Percentiles rank a stretch among this genome's conserved stretches.
phyloP scores from a whole-genome alignment of 2,113 vertebrate species.

The Cariama cristata region DNA sequence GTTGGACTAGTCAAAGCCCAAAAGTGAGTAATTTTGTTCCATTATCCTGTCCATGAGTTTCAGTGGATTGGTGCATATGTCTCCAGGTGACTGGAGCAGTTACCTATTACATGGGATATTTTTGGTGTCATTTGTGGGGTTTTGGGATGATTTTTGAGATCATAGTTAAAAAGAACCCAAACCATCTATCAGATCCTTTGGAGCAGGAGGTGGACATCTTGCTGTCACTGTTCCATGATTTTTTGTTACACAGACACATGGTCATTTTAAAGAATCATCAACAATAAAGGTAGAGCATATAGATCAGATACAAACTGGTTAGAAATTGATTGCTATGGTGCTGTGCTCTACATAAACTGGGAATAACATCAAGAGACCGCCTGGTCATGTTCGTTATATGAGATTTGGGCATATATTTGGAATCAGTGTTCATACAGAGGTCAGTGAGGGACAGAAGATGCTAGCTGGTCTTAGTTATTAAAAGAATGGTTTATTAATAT shows the following conservation, averaged over 20 bases:
- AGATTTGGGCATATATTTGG: background rate
- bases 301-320: background rate
- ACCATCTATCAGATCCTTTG: background rate
- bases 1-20: background rate
- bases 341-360: background rate
- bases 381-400: background rate
- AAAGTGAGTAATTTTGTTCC: background rate
- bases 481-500: conserved; percentile 4
- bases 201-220: background rate
- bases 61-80: background rate
- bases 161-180: background rate
- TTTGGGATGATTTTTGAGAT: background rate
- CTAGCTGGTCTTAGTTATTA: background rate
- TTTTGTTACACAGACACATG: background rate
- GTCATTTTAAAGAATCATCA: background rate
- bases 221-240: background rate
- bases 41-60: background rate
- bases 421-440: background rate
- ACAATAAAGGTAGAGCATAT: background rate
- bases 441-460: background rate
- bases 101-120: background rate
- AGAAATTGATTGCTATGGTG: background rate
- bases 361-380: background rate
- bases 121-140: background rate
- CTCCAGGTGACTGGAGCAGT: background rate